Evolutionary conservation across 2,113 vertebrate species (phyloP), one percentile per base, ranked within the genome.

Genomic region (Pogonocichla stellata): DNA sequence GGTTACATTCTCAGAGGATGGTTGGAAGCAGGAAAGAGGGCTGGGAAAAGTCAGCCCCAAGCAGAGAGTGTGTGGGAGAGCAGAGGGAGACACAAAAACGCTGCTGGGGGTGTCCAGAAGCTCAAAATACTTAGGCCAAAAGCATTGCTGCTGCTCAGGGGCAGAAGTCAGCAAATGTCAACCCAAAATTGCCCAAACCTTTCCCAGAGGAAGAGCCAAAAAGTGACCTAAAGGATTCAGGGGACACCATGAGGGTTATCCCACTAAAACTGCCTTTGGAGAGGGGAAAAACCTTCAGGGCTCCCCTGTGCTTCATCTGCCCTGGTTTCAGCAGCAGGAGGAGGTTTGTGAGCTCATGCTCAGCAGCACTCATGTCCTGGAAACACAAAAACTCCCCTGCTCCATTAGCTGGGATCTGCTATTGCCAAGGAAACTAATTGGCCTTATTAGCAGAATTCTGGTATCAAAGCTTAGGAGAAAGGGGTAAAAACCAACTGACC

Each of bases 371-470:
- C 1, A 0, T 3, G 34, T 19, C 78, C 70, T 74, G 60, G 29
- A 53, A 90, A 45, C 6, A 2, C 65, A 70, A 23, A 58, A 19
- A 4, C 22, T 69, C 48, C 57, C 24, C 3, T 6, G 29, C 51
- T 65, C 56, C 66, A 8, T 61, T 19, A 75, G 48, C 51, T 8
- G 36, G 65, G 61, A 90, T 61, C 57, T 53, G 71, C 71, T 25
- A 92, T 92, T 62, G 86, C 92, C 92, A 92, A 58, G 88, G 95
- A 86, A 88, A 94, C 71, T 0, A 4, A 57, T 2, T 22, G 79
- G 61, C 57, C 82, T 80, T 14, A 70, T 74, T 29, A 88, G 50
- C 72, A 78, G 51, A 4, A 58, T 34, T 82, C 61, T 38, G 7
- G 2, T 17, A n/a, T 20, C 45, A 42, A 82, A 33, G 64, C 69